These are phyloP conservation scores for Trachelipus rathkii DNA, from an alignment of 1,140 invertebrate genomes.

Conservation along the genomic window DNA sequence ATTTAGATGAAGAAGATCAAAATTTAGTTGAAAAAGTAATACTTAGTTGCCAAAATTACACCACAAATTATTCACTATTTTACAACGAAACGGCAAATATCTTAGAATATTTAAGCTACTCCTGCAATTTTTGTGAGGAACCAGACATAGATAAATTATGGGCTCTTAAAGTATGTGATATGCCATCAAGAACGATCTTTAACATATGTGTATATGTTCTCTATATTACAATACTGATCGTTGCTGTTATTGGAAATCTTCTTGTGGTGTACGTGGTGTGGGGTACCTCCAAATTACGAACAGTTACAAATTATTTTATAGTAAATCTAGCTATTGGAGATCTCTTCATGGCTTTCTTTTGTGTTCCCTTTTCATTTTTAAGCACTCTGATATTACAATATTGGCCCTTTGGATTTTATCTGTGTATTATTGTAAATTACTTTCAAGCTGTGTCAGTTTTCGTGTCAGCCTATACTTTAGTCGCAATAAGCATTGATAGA, in stretches of 20 bases:
- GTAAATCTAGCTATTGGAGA: constrained; percentile 78
- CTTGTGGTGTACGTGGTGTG: constrained; percentile 77
- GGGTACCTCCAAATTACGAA: constrained; percentile 71
- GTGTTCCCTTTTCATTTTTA: constrained; percentile 80
- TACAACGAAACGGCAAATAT: background rate
- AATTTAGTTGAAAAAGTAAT: background rate
- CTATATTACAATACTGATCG: constrained; percentile 68
- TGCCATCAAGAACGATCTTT: constrained; percentile 50
- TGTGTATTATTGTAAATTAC: constrained; percentile 73
- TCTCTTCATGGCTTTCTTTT: constrained; percentile 76
- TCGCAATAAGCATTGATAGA: constrained; percentile 77
- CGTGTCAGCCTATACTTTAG: constrained; percentile 75
- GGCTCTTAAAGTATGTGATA: constrained; percentile 26
- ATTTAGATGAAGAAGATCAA: background rate
- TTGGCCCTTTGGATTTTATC: constrained; percentile 73
- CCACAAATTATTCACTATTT: background rate
- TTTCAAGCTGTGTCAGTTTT: constrained; percentile 70
- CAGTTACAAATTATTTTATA: constrained; percentile 83
- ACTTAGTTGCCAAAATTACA: background rate
- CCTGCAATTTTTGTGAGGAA: constrained; percentile 30
- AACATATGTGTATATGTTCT: constrained; percentile 64
- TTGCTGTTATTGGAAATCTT: constrained; percentile 71
- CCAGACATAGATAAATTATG: constrained; percentile 24
- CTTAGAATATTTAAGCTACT: background rate
- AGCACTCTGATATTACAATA: constrained; percentile 67